Percentiles rank a stretch among this genome's conserved stretches.
These are phyloP conservation scores for Ageneiosus marmoratus DNA, from an alignment of 2,113 vertebrate genomes.

Conservation along the genomic window DNA sequence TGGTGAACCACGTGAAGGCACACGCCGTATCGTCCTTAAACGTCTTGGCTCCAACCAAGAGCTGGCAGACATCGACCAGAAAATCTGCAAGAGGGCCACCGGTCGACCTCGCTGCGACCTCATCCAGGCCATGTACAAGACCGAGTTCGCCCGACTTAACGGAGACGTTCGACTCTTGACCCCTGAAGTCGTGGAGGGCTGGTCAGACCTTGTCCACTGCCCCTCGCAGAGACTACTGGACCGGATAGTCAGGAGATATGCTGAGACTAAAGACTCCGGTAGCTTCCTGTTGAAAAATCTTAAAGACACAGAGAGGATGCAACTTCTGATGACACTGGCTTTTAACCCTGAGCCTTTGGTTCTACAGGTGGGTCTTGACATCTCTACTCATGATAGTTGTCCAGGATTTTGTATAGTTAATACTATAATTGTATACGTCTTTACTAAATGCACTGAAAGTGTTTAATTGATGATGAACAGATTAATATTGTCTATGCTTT, in stretches of 20 bases:
- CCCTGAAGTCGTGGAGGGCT: slow-evolving; percentile 95
- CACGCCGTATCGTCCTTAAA: slow-evolving; percentile 91
- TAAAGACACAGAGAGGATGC: slow-evolving; percentile 97
- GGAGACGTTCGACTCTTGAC: slow-evolving; percentile 96
- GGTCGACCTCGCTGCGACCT: slow-evolving; percentile 93
- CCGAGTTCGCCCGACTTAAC: slow-evolving; percentile 93
- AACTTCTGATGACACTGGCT: slow-evolving; percentile 94
- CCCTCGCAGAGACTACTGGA: slow-evolving; percentile 96
- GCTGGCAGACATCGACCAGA: slow-evolving; percentile 94
- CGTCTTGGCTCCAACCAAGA: slow-evolving; percentile 94
- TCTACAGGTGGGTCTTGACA: slow-evolving; percentile 80
- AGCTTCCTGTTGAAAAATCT: slow-evolving; percentile 97
- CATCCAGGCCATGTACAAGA: slow-evolving; percentile 93
- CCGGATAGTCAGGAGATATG: slow-evolving; percentile 93
- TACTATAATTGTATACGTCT: neutral
- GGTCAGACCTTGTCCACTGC: slow-evolving; percentile 98
- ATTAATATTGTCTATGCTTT: neutral
- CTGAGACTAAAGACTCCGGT: slow-evolving; percentile 97
- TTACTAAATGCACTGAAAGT: neutral
- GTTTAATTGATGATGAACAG: neutral
- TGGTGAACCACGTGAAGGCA: slow-evolving; percentile 94
- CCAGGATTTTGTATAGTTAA: neutral
- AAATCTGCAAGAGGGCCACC: slow-evolving; percentile 95
- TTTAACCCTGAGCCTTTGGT: slow-evolving; percentile 99
- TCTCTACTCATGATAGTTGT: neutral